These are phyloP conservation scores for Enhydra lutris DNA, from an alignment of 2,113 vertebrate genomes.

Conservation along the genomic window DNA sequence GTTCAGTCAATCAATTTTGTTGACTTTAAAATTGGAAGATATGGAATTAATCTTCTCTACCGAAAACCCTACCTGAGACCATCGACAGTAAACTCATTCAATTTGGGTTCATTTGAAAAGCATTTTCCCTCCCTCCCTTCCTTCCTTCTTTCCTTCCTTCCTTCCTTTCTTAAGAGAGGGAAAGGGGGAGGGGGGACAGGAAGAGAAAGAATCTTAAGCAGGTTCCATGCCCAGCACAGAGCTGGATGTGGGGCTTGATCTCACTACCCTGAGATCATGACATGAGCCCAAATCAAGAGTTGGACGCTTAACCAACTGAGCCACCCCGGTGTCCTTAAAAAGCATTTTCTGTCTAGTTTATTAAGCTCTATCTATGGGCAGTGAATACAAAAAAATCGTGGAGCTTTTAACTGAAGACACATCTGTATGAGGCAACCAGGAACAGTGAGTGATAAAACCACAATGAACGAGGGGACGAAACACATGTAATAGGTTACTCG, in stretches of 20 bases:
- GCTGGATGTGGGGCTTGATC: neutral
- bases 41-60: neutral
- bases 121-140: neutral
- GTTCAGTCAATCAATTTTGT: neutral
- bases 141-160: too few species aligned
- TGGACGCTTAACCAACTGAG: neutral
- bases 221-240: neutral
- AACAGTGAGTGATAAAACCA: neutral
- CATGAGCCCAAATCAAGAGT: neutral
- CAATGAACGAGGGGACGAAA: neutral
- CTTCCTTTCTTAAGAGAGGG: neutral
- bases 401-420: neutral
- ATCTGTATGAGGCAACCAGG: neutral
- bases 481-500: accelerated
- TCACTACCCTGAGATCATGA: neutral
- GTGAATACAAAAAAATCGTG: neutral
- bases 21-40: neutral
- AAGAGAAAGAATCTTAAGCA: neutral
- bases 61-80: neutral
- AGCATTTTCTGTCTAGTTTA: neutral
- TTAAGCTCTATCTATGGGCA: neutral
- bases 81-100: neutral
- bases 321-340: neutral
- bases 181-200: neutral
- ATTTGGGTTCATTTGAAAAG: neutral